A percentile compares a stretch with the other conserved stretches of the same genome.
These are phyloP conservation scores for Platanista minor DNA, from an alignment of 2,113 vertebrate genomes.

Conservation along the genomic window DNA sequence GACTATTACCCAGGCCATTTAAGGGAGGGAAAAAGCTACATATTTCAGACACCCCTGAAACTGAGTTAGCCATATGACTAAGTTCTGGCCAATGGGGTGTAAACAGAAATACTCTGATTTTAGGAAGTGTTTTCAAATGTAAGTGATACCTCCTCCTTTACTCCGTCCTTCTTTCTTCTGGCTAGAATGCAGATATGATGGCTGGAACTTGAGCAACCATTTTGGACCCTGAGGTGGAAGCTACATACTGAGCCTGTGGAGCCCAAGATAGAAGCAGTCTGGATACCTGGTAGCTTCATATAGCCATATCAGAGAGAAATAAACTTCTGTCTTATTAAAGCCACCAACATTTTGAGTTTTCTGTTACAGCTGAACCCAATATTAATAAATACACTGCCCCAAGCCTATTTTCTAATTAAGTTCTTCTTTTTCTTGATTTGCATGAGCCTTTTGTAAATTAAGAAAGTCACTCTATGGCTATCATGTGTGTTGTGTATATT, in stretches of 20 bases:
- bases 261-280: not conserved
- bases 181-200: not conserved
- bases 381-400: not conserved
- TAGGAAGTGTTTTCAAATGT: not conserved
- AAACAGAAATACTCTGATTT: not conserved
- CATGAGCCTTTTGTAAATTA: not conserved
- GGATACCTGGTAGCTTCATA: not conserved
- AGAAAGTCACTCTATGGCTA: not conserved
- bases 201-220: not conserved
- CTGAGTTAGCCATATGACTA: not conserved
- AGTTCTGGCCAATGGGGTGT: not conserved
- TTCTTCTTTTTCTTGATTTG: constrained; percentile 19
- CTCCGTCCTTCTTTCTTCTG: not conserved
- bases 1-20: not conserved
- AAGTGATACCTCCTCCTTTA: not conserved
- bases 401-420: not conserved
- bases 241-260: not conserved
- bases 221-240: not conserved
- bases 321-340: not conserved
- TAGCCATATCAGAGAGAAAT: not conserved
- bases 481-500: not conserved
- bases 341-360: not conserved
- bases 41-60: not conserved
- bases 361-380: not conserved
- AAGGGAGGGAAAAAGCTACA: not conserved